Evolutionary conservation across 2,797 vertebrate genomes (phyloP), one percentile per base, ranked within the genome.

Genomic region (Darevskia mixta): DNA sequence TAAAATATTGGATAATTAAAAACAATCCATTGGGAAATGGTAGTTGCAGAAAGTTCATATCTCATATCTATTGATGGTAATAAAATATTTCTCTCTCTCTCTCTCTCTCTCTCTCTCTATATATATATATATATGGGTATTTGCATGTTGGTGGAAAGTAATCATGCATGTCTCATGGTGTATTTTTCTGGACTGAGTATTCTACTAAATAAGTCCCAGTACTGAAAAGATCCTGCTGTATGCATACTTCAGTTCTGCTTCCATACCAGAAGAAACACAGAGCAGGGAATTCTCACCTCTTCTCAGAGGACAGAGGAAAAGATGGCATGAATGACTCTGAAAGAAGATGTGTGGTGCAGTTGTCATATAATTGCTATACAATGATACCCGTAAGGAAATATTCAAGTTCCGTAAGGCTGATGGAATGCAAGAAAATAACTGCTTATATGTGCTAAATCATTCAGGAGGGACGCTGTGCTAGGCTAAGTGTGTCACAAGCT

Each of bases 371-470:
- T 25, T 83, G 75, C 81, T 79, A 32, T 61, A 41, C 66, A 79
- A 77, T 88, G 64, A 27, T 72, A 43, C 20, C 78, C 15, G n/a
- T 25, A 58, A 78, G 66, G 13, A 88, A 69, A 79, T 88, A 72
- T 38, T 72, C 49, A 78, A 88, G 10, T 66, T 13, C 45, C 43
- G 38, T n/a, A 71, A 72, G 27, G 35, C 49, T 72, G 67, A 38
- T 72, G 35, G 82, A 61, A 55, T 58, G 41, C 27, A 66, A 82
- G n/a, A 82, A 67, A 87, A 10, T 8, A 82, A 82, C 72, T 77
- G 80, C 61, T 87, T 77, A 49, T 27, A 55, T 67, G 13, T n/a
- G 38, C 32, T 77, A 77, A 83, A 67, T 83, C 73, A 55, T 82
- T 78, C 80, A 67, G 43, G 69, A 79, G 20, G 38, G 72, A 77